Conservation (phyloP, 2,797 vertebrate species). For the Schizothorax lantsangensis region DNA sequence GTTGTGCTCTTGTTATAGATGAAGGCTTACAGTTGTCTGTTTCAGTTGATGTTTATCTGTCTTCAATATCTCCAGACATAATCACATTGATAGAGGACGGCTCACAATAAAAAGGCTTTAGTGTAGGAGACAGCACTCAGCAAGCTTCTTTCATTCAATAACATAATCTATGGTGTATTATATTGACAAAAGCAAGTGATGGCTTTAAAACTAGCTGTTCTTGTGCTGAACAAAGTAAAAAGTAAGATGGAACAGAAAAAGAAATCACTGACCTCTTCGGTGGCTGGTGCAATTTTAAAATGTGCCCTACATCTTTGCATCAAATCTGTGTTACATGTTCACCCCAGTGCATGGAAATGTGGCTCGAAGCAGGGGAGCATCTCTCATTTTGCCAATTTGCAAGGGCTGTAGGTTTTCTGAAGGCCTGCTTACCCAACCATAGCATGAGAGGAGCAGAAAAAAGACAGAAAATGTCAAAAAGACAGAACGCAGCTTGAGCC, state of each 20-base stretch:
- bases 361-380: background rate
- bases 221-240: background rate
- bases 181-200: constrained; percentile 2
- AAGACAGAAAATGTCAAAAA: constrained; percentile 6
- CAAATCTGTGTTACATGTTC: constrained; percentile 27
- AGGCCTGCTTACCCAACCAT: constrained; percentile 15
- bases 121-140: background rate
- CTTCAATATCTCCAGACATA: constrained; percentile 2
- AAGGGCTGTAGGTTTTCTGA: constrained; percentile 11
- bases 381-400: constrained; percentile 22
- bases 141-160: constrained; percentile 25
- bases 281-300: background rate
- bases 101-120: constrained; percentile 11
- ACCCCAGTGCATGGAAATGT: background rate
- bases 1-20: constrained; percentile 7
- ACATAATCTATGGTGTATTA: background rate
- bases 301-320: constrained; percentile 14
- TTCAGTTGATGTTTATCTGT: constrained; percentile 23
- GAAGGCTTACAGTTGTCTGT: background rate
- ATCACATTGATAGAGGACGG: background rate
- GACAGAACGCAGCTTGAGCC: background rate
- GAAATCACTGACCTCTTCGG: background rate
- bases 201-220: background rate
- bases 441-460: constrained; percentile 18
- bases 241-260: background rate